Evolutionary conservation across 92 coral and sea anemone species (phyloP), one percentile per base, ranked within the genome.

Genomic region (Virgularia gustaviana): DNA sequence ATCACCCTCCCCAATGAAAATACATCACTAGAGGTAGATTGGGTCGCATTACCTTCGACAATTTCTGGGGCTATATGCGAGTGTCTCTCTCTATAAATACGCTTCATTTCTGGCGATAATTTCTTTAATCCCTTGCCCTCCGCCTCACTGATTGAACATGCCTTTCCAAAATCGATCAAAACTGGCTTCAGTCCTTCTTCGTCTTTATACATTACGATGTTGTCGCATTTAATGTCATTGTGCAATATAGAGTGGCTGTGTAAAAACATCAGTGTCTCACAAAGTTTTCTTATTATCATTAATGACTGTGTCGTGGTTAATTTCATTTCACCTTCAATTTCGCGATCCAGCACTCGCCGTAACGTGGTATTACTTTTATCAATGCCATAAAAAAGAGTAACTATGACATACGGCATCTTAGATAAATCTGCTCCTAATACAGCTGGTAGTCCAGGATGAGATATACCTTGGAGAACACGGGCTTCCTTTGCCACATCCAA

Each of bases 201-300:
- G 8, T 24, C 33, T 2, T 1, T 3, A 4, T 24, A 23, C 7
- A 56, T 15, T 12, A 56, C 63, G 9, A 56, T 56, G 23, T 56
- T 56, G 12, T 56, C 63, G n/a, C 63, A 2, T 22, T 56, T 56
- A 25, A 56, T 56, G 32, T 56, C 36, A 27, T 56, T 56, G n/a
- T 56, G 63, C 4, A 56, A 29, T 18, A 56, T 56, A 12, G 27
- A 4, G 0, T 56, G 1, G 63, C 16, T 19, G 32, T 56, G 33
- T 4, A 29, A 28, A 20, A 28, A 56, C 9, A 18, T 29, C 36
- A 56, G n/a, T 9, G 34, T 56, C 36, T 29, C 63, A 9, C 4
- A n/a, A 56, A 23, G 33, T 7, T 56, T 29, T 56, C 15, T 4
- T 3, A 24, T 56, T 8, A 56, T 56, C 0, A 19, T 28, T 56